Evolutionary conservation across 1,140 invertebrate species (phyloP), one percentile per base, ranked within the genome.

Genomic region (Leptoteleia sp.): DNA sequence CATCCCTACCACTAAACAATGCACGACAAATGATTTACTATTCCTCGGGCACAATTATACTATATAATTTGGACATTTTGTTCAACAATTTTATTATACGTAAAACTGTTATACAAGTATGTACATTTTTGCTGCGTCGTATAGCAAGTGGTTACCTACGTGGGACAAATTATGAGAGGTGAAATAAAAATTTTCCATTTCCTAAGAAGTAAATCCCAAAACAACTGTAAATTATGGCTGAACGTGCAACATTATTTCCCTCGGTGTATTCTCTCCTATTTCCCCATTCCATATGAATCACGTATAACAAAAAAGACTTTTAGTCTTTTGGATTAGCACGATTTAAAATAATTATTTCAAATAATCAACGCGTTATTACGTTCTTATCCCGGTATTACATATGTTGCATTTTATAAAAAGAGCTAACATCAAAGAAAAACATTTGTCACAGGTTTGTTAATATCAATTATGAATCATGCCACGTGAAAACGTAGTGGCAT

Each of bases 1-100:
- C 55, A 8, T 22, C 40, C 29, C 40, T 37, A 37, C 7, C 16
- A 15, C 15, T 11, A 25, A 61, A 61, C 55, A 61, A 61, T 61
- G 42, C 55, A 4, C 22, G 38, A 45, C 42, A 38, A 57, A 40
- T 57, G 52, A 57, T 57, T 57, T 57, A 57, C 42, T 25, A 25
- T 29, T 42, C 37, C 42, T 57, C 42, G 40, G 13, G 52, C 31
- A 31, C 31, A 52, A 52, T 52, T 52, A 52, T 37, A 37, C 17
- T 22, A 52, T 37, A 52, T 37, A 52, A 52, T 52, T 4, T 12
- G 27, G 19, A 16, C n/a, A 33, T 50, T 50, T 50, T 33, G 25
- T 33, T n/a, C n/a, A n/a, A 16, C 11, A 27, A 12, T 50, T 33
- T 50, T 50, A 33, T 16, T n/a, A n/a, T n/a, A n/a, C n/a, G n/a